A percentile compares a stretch with the other conserved stretches of the same genome.
Conservation (phyloP, 2,113 vertebrate species). For the Noturus placidus region DNA sequence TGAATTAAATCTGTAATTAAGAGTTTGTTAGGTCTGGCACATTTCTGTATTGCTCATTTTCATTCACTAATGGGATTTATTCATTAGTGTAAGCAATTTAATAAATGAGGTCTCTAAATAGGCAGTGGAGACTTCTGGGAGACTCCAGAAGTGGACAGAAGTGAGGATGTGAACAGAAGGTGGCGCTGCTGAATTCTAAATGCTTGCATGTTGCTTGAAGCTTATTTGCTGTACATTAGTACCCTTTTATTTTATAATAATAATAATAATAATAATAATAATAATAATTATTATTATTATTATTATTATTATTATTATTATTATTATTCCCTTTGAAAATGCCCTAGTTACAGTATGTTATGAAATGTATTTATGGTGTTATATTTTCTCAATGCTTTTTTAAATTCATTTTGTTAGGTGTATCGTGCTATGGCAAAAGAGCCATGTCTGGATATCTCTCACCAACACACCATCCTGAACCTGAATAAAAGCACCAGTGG, state of each 20-base stretch:
- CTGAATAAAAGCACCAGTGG: conserved; percentile 64
- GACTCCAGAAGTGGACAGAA: not conserved
- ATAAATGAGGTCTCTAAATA: conserved; percentile 26
- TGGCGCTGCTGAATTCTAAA: conserved; percentile 6
- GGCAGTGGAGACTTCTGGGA: not conserved
- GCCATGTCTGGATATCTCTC: conserved; percentile 71
- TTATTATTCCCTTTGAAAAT: not conserved
- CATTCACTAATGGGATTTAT: conserved; percentile 20
- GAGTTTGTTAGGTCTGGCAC: conserved; percentile 18
- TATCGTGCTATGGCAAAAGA: conserved; percentile 59
- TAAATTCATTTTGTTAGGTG: conserved; percentile 56
- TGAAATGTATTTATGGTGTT: not conserved
- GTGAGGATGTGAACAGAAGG: not conserved
- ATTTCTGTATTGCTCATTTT: conserved; percentile 23
- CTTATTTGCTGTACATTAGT: not conserved
- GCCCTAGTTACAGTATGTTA: not conserved
- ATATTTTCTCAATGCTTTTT: not conserved
- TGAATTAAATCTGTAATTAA: conserved; percentile 31
- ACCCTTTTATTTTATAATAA: not conserved
- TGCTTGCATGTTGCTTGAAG: not conserved
- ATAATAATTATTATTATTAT: no score
- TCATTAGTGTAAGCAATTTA: conserved; percentile 20
- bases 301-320: no score
- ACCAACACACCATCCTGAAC: conserved; percentile 60
- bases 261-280: no score